A percentile compares a stretch with the other conserved stretches of the same genome.
These are phyloP conservation scores for Lucilia cuprina DNA, from an alignment of 1,140 invertebrate genomes.

Conservation along the genomic window DNA sequence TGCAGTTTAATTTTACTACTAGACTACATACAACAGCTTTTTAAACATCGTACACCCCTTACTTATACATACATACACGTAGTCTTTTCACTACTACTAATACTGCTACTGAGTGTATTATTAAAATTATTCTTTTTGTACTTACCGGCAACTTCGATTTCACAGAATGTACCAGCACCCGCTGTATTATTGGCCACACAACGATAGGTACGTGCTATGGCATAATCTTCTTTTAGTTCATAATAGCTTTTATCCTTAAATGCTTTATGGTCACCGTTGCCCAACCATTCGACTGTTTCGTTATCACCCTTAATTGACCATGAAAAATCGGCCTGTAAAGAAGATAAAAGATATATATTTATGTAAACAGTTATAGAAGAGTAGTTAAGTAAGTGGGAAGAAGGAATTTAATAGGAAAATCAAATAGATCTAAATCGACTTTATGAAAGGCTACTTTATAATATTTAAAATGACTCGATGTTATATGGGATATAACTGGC, in stretches of 20 bases:
- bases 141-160: slow-evolving; percentile 79
- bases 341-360: too few relatives aligned
- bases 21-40: too few relatives aligned
- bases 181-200: slow-evolving; percentile 86
- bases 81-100: too few relatives aligned
- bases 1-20: not conserved
- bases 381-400: too few relatives aligned
- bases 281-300: slow-evolving; percentile 71
- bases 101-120: not conserved
- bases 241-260: slow-evolving; percentile 51
- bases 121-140: slow-evolving; percentile 15
- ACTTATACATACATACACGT: too few relatives aligned
- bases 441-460: too few relatives aligned
- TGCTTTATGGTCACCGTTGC: slow-evolving; percentile 46
- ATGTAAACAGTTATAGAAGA: not conserved
- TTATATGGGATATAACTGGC: too few relatives aligned
- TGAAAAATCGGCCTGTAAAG: slow-evolving; percentile 71
- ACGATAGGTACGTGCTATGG: slow-evolving; percentile 74
- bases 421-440: too few relatives aligned
- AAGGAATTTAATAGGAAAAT: too few relatives aligned
- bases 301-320: slow-evolving; percentile 87
- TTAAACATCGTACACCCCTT: too few relatives aligned
- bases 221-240: slow-evolving; percentile 52
- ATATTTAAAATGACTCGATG: too few relatives aligned
- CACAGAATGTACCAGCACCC: slow-evolving; percentile 76